A percentile compares a stretch with the other conserved stretches of the same genome.
Evolutionary conservation across 2,797 vertebrate genomes (phyloP).

Genomic region (Pseudomugil tenellus): DNA sequence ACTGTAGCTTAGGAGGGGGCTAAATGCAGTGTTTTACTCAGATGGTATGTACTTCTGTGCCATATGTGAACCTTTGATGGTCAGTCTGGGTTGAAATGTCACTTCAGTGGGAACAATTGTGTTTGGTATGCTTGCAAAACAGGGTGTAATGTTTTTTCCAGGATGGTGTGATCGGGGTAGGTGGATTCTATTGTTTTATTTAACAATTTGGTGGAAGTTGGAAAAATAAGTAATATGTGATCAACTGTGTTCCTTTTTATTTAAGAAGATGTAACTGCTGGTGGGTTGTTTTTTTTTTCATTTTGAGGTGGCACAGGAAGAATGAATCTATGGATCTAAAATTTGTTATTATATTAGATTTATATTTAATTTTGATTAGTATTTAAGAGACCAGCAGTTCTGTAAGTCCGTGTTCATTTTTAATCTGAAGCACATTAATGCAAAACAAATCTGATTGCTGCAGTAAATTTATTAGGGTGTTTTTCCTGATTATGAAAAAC

Average conservation of each 20-base stretch:
- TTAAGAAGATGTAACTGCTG: no score
- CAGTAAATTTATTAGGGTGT: not conserved
- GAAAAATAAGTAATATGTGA: not conserved
- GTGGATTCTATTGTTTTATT: conserved; percentile 12
- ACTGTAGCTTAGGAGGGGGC: not conserved
- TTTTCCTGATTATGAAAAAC: not conserved
- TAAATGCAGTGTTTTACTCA: conserved; percentile 40
- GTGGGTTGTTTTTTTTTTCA: no score
- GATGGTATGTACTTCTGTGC: conserved; percentile 28
- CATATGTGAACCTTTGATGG: conserved; percentile 8
- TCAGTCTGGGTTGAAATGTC: conserved; percentile 8
- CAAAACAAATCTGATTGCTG: not conserved
- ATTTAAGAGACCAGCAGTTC: not conserved
- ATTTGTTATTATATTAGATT: conserved; percentile 6
- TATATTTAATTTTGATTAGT: not conserved
- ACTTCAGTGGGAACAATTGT: not conserved
- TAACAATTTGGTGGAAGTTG: conserved; percentile 12
- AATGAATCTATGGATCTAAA: conserved; percentile 21
- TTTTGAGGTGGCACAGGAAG: not conserved
- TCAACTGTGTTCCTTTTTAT: no score
- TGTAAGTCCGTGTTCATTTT: not conserved
- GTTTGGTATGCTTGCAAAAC: conserved; percentile 3
- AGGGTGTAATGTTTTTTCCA: conserved; percentile 1
- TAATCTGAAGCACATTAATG: conserved; percentile 15
- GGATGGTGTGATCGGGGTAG: not conserved